Percentiles rank a stretch among this genome's conserved stretches.
Conservation (phyloP, 2,888 invertebrate genomes). For the Phytoseiulus persimilis region DNA sequence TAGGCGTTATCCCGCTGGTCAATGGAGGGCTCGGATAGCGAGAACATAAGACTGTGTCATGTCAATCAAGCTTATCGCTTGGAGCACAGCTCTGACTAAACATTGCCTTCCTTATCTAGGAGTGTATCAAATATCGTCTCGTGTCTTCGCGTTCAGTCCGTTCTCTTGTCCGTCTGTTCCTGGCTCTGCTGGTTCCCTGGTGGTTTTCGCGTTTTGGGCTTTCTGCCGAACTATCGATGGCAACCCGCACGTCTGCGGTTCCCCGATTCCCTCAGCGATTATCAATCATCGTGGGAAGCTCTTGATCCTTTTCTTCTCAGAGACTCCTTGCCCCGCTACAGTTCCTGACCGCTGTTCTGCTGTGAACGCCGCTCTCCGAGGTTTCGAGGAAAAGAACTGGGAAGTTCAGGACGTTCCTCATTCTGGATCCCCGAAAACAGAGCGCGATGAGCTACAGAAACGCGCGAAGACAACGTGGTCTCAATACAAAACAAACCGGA, state of each 20-base stretch:
- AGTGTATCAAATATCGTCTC: background rate
- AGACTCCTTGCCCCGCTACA: too few species aligned
- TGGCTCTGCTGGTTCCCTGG: background rate
- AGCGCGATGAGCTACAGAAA: too few species aligned
- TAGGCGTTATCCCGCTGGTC: background rate
- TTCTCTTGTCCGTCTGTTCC: background rate
- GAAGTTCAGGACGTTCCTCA: too few species aligned
- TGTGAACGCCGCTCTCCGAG: too few species aligned
- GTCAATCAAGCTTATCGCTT: background rate
- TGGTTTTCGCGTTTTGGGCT: background rate
- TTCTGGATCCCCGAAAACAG: too few species aligned
- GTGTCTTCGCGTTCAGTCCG: background rate
- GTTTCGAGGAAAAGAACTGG: too few species aligned
- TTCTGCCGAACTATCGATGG: background rate
- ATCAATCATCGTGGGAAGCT: too few species aligned
- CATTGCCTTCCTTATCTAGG: background rate
- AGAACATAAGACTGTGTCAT: background rate
- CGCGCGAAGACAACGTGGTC: too few species aligned
- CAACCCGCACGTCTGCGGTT: too few species aligned
- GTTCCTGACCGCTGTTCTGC: background rate
- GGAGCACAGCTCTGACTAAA: background rate
- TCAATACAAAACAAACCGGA: too few species aligned
- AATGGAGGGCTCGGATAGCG: constrained; percentile 5
- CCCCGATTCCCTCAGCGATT: too few species aligned
- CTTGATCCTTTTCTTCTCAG: too few species aligned